phyloP scores from a whole-genome alignment of 1,140 invertebrate species.

The Leptinotarsa defecta region DNA sequence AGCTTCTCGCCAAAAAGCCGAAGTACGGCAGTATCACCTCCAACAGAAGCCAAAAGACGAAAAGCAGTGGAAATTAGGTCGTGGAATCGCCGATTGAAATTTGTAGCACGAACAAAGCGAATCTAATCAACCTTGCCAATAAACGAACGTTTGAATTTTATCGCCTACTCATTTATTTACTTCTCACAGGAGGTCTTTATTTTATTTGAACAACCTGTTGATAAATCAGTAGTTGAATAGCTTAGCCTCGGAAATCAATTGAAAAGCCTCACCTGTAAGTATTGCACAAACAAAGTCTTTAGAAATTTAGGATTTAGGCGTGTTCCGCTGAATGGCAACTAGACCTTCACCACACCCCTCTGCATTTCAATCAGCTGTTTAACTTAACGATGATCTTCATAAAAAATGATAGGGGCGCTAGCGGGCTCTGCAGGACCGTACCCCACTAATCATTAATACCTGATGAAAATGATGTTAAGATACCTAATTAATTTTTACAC shows the following conservation, averaged over 20 bases:
- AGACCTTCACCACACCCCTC: slow-evolving; percentile 27
- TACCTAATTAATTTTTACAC: too few relatives aligned
- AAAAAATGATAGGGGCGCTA: slow-evolving; percentile 15
- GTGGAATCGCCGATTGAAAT: neutral
- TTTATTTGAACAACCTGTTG: slow-evolving; percentile 10
- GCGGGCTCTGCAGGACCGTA: neutral
- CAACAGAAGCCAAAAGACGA: neutral
- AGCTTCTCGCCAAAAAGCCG: neutral
- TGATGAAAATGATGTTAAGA: too few relatives aligned
- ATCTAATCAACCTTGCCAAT: neutral
- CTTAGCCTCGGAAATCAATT: neutral
- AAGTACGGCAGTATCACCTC: neutral
- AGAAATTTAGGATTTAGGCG: neutral
- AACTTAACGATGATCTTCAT: slow-evolving; percentile 17
- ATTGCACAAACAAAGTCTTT: neutral
- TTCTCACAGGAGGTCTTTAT: neutral
- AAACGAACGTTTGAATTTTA: neutral
- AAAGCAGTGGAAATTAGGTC: neutral
- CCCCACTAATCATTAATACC: neutral
- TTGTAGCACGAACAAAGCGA: too few relatives aligned
- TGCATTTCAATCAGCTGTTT: slow-evolving; percentile 36
- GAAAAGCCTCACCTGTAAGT: neutral
- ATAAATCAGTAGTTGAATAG: neutral
- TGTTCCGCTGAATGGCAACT: neutral
- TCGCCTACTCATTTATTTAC: slow-evolving; percentile 7